Evolutionary conservation across 2,113 vertebrate genomes (phyloP), one percentile per base, ranked within the genome.

Genomic region (Furnarius figulus): DNA sequence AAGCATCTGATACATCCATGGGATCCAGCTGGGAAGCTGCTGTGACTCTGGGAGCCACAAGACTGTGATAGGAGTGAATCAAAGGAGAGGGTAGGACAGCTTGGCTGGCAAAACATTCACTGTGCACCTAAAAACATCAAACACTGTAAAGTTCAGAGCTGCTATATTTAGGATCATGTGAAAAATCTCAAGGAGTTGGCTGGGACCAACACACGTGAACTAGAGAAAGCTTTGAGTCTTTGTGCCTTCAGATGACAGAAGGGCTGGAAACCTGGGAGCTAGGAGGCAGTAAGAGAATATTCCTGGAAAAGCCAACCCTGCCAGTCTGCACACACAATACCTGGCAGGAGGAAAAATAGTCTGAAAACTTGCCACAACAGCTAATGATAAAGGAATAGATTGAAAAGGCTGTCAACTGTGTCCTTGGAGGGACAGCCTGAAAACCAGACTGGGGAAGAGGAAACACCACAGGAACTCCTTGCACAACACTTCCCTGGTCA

Each of bases 231-330:
- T 74, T 40, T 61, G 66, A 90, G 76, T 89, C 62, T 90, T 94
- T 66, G 39, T 65, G 27, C 77, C 49, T 90, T 1, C 37, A 37
- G 75, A 87, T 61, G 63, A 91, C 59, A 82, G 70, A 88, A 92
- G 35, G 39, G 40, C 47, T 92, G 95, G 73, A 85, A 91, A 80
- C 59, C 23, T 78, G 74, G 67, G 71, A 97, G 71, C 65, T 83
- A 19, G n/a, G 79, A 90, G n/a, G 58, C 47, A 89, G 44, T 33
- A 70, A 63, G 49, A 59, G 39, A 90, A 53, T 77, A 59, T 71
- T 86, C 79, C 78, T 90, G 55, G 66, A 80, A 89, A 88, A 94
- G 53, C 56, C 72, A 91, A 19, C 16, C 56, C 72, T 94, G 59
- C 9, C 31, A 39, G 44, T 81, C 47, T 89, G 79, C 30, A 72